Conservation (phyloP, 2,113 vertebrate genomes). For the Mastomys coucha region DNA sequence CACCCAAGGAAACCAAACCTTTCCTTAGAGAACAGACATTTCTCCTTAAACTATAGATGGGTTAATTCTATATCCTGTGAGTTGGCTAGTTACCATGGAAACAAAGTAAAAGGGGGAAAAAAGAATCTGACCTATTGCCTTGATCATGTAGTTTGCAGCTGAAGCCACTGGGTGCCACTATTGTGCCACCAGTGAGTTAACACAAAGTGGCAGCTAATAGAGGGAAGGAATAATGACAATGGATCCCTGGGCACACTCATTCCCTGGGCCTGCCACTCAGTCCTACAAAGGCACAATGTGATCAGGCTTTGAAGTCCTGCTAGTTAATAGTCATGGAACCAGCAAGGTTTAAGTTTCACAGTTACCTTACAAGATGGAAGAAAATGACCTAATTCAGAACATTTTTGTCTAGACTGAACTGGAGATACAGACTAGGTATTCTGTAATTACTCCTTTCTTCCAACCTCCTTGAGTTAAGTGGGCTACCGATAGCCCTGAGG, state of each 20-base stretch:
- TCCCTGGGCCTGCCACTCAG: not conserved
- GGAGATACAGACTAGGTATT: constrained; percentile 29
- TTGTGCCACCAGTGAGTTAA: constrained; percentile 29
- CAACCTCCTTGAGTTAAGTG: not conserved
- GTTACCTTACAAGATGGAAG: constrained; percentile 42
- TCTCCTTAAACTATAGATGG: not conserved
- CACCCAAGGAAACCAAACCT: not conserved
- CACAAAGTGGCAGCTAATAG: not conserved
- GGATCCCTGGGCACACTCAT: not conserved
- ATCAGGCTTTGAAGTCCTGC: constrained; percentile 7
- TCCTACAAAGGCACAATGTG: not conserved
- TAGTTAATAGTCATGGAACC: not conserved
- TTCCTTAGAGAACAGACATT: constrained; percentile 23
- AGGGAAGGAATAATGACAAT: not conserved
- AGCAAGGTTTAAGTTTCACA: not conserved
- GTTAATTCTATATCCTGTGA: not conserved
- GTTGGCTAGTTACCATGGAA: not conserved
- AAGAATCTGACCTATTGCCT: not conserved
- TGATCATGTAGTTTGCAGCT: constrained; percentile 54
- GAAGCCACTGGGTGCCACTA: constrained; percentile 75
- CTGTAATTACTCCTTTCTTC: constrained; percentile 23
- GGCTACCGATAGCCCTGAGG: constrained; percentile 19
- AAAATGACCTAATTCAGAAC: not conserved
- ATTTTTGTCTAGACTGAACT: constrained; percentile 27
- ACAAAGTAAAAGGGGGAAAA: not conserved